Evolutionary conservation across 2,888 invertebrate genomes (phyloP).

Genomic region (Leptopterna dolabrata): DNA sequence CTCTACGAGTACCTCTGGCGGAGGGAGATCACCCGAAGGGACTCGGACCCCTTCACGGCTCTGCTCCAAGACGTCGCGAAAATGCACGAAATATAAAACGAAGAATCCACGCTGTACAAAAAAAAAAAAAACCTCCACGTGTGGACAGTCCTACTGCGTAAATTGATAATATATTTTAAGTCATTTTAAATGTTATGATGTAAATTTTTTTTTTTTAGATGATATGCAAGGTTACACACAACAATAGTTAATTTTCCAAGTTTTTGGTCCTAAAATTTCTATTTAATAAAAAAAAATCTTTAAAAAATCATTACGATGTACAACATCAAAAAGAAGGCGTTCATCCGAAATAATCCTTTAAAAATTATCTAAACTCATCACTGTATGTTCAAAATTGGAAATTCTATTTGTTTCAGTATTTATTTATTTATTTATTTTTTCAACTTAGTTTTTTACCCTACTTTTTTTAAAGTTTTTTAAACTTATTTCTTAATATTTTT

Average conservation of each 20-base stretch:
- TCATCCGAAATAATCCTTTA: too few species aligned
- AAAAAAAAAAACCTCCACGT: background rate
- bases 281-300: too few species aligned
- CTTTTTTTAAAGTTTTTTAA: too few species aligned
- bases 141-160: background rate
- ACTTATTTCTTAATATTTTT: too few species aligned
- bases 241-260: background rate
- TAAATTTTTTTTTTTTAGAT: background rate
- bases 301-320: too few species aligned
- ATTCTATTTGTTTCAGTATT: too few species aligned
- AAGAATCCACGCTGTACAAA: background rate
- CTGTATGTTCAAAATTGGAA: background rate
- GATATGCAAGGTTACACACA: background rate
- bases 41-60: constrained; percentile 24
- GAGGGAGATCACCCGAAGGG: constrained; percentile 32
- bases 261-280: too few species aligned
- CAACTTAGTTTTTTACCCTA: too few species aligned
- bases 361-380: too few species aligned
- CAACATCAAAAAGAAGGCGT: too few species aligned
- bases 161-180: background rate
- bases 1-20: constrained; percentile 46
- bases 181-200: background rate
- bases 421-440: too few species aligned
- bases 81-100: constrained; percentile 43
- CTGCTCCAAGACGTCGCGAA: constrained; percentile 42